Base-by-base conservation (phyloP, 2,113 vertebrate genomes). In the Phrynocephalus versicolor region DNA sequence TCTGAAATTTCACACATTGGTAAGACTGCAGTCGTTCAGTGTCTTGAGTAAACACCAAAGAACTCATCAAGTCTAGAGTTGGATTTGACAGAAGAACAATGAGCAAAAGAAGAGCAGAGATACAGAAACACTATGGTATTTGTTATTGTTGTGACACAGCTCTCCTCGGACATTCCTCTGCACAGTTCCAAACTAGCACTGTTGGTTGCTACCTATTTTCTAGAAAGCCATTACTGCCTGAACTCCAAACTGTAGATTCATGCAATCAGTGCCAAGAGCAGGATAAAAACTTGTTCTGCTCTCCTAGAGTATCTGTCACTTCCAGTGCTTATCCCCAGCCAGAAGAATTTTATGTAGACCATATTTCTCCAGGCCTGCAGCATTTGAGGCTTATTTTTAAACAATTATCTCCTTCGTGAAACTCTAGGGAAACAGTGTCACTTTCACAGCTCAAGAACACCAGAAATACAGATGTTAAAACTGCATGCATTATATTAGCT, bases 181-280 rank as follows among this genome's bases (percentile, higher is more conserved):
- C 79, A 23, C n/a, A 57, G 33, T 45, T 57, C 67, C 45, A 82
- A 10, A 55, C 67, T 70, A 70, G n/a, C 71, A 57, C 45, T 57
- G 30, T n/a, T 70, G 80, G 65, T 71, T 71, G 80, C n/a, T 57
- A 82, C 80, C 80, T 55, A 82, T 70, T 82, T 82, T 71, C 41
- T 57, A 82, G 80, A 82, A 45, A 71, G 65, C 37, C 45, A 82
- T 82, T 82, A 82, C 67, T 71, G n/a, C 30, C n/a, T n/a, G 67
- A 82, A 82, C 45, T 25, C 67, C 41, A 81, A 14, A 67, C 64
- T 69, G 79, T 81, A 69, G 62, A 51, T 81, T 69, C 79, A 71
- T 55, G 67, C 80, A 82, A 71, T 82, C 80, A 82, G 45, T 82
- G 67, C 45, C 80, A 82, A 71, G 67, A 45, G 80, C 65, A 82